Base-by-base conservation (phyloP, 35 echinoderm and acorn worm species). In the Ophioderma brevispina region DNA sequence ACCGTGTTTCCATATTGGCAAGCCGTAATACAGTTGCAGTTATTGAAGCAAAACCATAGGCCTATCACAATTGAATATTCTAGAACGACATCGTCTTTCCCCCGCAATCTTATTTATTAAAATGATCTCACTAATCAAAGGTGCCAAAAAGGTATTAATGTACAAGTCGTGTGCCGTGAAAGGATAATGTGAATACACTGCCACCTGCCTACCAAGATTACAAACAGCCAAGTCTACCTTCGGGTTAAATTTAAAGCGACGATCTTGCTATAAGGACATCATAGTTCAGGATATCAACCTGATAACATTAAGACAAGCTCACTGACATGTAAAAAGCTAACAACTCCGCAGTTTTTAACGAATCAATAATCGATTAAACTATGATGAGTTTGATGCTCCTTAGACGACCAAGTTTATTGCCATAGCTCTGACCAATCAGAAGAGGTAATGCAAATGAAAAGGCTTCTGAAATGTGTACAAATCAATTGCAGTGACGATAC, bases 161-260 rank as follows among this genome's bases (percentile, higher is more conserved):
- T 88, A 59, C 88, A 82, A 25, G 82, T 90, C 41, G 79, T 91
- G 31, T 95, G 93, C n/a, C 90, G 89, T 95, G 11, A 83, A 89
- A 77, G 76, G 88, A 0, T 79, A 95, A 82, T 21, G 64, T 17
- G 13, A 35, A 25, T 38, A 90, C 55, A 89, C 92, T 85, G 87
- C 86, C 11, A 38, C 10, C 0, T 40, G 39, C 1, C 39, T 95
- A 38, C 93, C 93, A 56, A 35, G 93, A 76, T 34, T 13, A 23
- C 19, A 31, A 2, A 64, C 46, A 38, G 89, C 49, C 31, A 82
- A 87, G 30, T 38, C 25, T 33, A 91, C 41, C 86, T 95, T 40
- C 36, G 77, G 17, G 88, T 95, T 17, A 87, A 91, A 56, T 78
- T 95, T 34, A 95, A 90, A 46, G 78, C 88, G 33, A 95, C 91